Evolutionary conservation across 2,113 vertebrate genomes (phyloP).

Genomic region (Dascyllus trimaculatus): DNA sequence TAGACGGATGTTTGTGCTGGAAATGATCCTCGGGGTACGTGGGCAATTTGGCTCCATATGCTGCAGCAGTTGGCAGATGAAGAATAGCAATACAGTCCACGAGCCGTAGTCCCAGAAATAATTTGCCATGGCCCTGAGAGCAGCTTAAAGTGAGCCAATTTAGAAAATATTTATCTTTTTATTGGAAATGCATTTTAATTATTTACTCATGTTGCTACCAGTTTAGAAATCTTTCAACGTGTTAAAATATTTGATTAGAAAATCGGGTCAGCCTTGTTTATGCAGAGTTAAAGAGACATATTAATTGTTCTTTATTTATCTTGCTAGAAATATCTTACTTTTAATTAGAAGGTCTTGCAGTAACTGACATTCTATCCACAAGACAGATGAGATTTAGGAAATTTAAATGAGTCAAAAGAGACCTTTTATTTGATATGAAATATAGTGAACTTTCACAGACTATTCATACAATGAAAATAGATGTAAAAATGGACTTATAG

Average conservation of each 20-base stretch:
- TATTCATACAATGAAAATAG: background rate
- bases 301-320: background rate
- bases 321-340: background rate
- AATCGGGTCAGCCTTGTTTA: constrained; percentile 38
- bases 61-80: constrained; percentile 76
- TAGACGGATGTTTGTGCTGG: constrained; percentile 61
- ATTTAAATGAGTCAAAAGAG: background rate
- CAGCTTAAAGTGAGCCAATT: constrained; percentile 49
- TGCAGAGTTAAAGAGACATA: background rate
- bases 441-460: background rate
- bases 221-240: constrained; percentile 37
- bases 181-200: constrained; percentile 38
- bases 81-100: constrained; percentile 56
- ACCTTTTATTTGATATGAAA: background rate
- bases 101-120: constrained; percentile 66
- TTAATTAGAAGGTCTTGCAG: background rate
- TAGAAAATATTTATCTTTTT: constrained; percentile 64
- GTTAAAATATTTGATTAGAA: constrained; percentile 18
- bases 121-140: constrained; percentile 48
- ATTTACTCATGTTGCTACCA: constrained; percentile 31
- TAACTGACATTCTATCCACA: background rate
- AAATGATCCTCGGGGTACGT: constrained; percentile 65
- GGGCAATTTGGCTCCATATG: constrained; percentile 79
- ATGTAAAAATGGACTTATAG: too few relatives aligned
- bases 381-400: background rate